phyloP scores from a whole-genome alignment of 2,888 invertebrate genomes.

The Hyppa rectilinea region DNA sequence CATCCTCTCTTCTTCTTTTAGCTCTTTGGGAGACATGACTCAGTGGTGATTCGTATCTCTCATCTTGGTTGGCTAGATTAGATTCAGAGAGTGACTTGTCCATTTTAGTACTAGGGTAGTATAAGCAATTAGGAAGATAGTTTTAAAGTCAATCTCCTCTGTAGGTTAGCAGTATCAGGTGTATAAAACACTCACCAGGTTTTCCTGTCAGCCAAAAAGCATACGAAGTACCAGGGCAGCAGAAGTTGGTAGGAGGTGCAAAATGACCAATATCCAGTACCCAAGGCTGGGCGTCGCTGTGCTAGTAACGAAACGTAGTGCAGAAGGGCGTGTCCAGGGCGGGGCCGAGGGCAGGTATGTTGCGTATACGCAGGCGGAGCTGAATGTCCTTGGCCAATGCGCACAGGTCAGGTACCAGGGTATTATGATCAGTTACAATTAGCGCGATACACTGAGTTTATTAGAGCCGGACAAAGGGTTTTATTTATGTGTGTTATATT shows the following conservation, averaged over 20 bases:
- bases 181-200: not conserved
- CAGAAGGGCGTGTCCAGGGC: not conserved
- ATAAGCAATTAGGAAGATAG: slow-evolving; percentile 1
- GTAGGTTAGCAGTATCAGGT: not conserved
- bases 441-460: no score
- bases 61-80: slow-evolving; percentile 4
- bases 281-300: not conserved
- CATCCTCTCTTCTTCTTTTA: slow-evolving; percentile 4
- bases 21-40: not conserved
- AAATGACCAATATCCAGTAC: not conserved
- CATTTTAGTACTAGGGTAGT: not conserved
- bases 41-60: not conserved
- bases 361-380: not conserved
- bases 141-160: not conserved
- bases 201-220: slow-evolving; percentile 3
- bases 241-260: not conserved
- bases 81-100: slow-evolving; percentile 8
- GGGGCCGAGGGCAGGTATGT: not conserved
- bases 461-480: slow-evolving; percentile 5
- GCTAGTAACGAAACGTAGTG: not conserved
- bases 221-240: slow-evolving; percentile 1
- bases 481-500: slow-evolving; percentile 18
- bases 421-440: no score
- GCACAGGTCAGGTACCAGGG: slow-evolving; percentile 3
- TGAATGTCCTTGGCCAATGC: not conserved